Conservation (phyloP, 2,888 invertebrate genomes). For the Meandrusa payeni region DNA sequence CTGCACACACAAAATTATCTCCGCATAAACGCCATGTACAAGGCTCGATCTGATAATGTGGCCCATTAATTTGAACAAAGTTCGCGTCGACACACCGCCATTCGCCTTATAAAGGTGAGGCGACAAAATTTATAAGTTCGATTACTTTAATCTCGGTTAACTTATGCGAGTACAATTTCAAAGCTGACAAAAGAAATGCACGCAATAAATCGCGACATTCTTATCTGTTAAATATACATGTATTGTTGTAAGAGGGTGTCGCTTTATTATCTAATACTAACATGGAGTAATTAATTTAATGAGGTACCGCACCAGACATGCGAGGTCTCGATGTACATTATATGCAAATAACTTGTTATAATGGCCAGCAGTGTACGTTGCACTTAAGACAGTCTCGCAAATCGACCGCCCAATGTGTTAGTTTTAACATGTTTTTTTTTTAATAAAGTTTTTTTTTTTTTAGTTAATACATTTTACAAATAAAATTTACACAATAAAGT, state of each 20-base stretch:
- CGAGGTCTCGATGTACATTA: not conserved
- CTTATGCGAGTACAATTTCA: constrained; percentile 81
- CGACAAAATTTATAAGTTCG: constrained; percentile 82
- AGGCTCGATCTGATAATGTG: constrained; percentile 77
- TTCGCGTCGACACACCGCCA: constrained; percentile 76
- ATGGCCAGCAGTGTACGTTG: no score
- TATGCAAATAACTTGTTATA: no score
- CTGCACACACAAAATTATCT: constrained; percentile 76
- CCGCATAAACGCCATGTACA: constrained; percentile 79
- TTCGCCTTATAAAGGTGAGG: constrained; percentile 78
- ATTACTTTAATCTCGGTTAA: constrained; percentile 81
- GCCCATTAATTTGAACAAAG: constrained; percentile 79
- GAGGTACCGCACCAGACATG: constrained; percentile 47
- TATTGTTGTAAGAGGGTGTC: constrained; percentile 70
- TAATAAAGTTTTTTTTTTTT: no score
- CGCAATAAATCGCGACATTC: constrained; percentile 70
- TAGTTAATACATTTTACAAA: no score
- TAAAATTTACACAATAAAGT: no score
- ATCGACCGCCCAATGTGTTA: not conserved
- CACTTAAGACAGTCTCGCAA: no score
- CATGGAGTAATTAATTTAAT: constrained; percentile 77
- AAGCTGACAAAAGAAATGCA: constrained; percentile 82
- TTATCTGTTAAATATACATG: constrained; percentile 74
- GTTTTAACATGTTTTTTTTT: no score
- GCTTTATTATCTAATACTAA: constrained; percentile 63